Evolutionary conservation across 2,888 invertebrate genomes (phyloP), one percentile per base, ranked within the genome.

Genomic region (Bellardia pandia): DNA sequence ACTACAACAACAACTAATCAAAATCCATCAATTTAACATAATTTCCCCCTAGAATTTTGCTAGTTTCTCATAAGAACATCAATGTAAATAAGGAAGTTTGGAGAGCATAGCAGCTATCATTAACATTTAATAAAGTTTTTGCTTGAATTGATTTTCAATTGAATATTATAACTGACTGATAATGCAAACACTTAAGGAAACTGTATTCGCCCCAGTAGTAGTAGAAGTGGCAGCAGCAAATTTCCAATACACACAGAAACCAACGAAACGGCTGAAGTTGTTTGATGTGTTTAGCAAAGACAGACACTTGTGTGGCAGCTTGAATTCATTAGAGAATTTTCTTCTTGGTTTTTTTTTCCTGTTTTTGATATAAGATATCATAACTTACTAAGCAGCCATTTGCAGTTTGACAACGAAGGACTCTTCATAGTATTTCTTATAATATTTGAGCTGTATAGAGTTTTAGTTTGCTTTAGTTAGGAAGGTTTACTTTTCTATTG

Each of bases 141-240:
- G 69, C 71, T 79, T 79, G 75, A 86, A 86, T 83, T 86, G 79
- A 80, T 79, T 83, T 80, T 76, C 76, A 83, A 83, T 79, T 62
- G 86, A 79, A 53, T 56, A 83, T 83, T 72, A 79, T 71, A 76
- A 71, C 71, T 71, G 69, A 60, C 51, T 66, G 69, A 74, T 78
- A 86, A 78, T 72, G 68, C 64, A 68, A 64, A 56, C 51, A 74
- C 53, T 72, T 81, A 23, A 56, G 16, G 8, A 40, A 53, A 23
- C 33, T 30, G 37, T 37, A 23, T 23, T 37, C 4, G 37, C 3
- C 37, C 37, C 37, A 37, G 37, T 6, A 37, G 37, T 6, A 37
- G 37, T 37, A 37, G 37, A 37, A 37, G 37, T 37, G 37, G 37
- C 37, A 37, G 5, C 23, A 23, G 23, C 23, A 23, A 23, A 23